Percentiles rank a stretch among this genome's conserved stretches.
These are phyloP conservation scores for Polyergus mexicanus DNA, from an alignment of 1,140 invertebrate genomes.

Conservation along the genomic window DNA sequence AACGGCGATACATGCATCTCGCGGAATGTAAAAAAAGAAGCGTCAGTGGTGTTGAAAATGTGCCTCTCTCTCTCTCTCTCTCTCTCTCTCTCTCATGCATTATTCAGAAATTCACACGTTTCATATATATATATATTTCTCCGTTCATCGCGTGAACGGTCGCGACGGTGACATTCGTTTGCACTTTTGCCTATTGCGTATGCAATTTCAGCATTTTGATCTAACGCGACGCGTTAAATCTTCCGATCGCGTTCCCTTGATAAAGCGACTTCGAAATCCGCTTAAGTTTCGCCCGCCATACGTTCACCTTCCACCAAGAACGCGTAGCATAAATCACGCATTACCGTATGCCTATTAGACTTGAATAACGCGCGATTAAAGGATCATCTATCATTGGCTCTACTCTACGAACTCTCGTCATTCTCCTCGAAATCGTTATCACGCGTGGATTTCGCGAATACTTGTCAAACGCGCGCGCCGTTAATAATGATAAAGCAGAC, in stretches of 20 bases:
- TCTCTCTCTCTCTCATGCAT: constrained; percentile 40
- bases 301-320: background rate
- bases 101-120: constrained; percentile 8
- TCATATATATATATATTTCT: background rate
- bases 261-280: constrained; percentile 4
- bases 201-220: constrained; percentile 19
- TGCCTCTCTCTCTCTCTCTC: background rate
- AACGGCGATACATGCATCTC: background rate
- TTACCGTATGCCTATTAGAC: background rate
- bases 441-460: constrained; percentile 10
- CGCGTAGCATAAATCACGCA: background rate
- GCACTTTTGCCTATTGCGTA: constrained; percentile 19
- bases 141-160: background rate
- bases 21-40: background rate
- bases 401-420: too few species aligned
- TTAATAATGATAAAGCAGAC: constrained; percentile 20
- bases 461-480: constrained; percentile 2
- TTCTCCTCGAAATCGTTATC: background rate
- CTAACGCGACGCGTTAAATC: background rate
- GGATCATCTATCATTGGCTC: background rate
- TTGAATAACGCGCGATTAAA: background rate
- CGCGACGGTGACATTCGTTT: constrained; percentile 44
- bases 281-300: background rate
- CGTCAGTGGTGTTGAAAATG: constrained; percentile 23
- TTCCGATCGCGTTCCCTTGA: background rate